Evolutionary conservation across 2,888 invertebrate species (phyloP), one percentile per base, ranked within the genome.

Genomic region (Epinotia ramella): DNA sequence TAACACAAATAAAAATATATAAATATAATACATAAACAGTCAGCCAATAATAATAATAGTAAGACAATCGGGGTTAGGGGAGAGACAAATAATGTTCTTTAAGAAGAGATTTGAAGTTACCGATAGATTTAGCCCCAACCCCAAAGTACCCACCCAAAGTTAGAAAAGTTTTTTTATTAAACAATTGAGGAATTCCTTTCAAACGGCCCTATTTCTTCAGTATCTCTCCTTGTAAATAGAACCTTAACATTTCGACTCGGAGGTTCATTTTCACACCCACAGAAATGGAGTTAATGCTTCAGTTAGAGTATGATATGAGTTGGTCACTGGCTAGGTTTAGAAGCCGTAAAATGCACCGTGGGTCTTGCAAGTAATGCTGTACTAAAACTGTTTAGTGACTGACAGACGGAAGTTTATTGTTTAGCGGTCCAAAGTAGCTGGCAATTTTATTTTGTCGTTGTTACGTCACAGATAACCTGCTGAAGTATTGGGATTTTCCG

Each of bases 361-460:
- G 18, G 40, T 24, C 72, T 57, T 72, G 72, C 72, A 72, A 72
- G 72, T 72, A 72, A 72, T 72, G 64, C 28, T 28, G 12, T 49
- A 60, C 60, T 72, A 53, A 53, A 53, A 44, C 5, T 44, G 63
- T 63, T 62, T 53, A 72, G 12, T 53, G 60, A 49, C 49, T 56
- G 64, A 72, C 56, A 44, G 72, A 72, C 20, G 64, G 63, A 56
- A 16, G 18, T 33, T 40, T 40, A 24, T 56, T 56, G 12, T 56
- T 56, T 18, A 6, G 56, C 6, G 0, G 16, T 46, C 28, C 13
- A 16, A 60, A 60, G 24, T 53, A 53, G 53, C n/a, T 53, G 7
- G n/a, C 53, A 53, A 40, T 53, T 53, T 53, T 49, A 49, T 49
- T 16, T 49, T n/a, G 53, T 53, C n/a, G n/a, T 53, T n/a, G 49